Percentiles rank a stretch among this genome's conserved stretches.
phyloP scores from a whole-genome alignment of 53 echinoderm and acorn worm genomes.

The Astropecten irregularis region DNA sequence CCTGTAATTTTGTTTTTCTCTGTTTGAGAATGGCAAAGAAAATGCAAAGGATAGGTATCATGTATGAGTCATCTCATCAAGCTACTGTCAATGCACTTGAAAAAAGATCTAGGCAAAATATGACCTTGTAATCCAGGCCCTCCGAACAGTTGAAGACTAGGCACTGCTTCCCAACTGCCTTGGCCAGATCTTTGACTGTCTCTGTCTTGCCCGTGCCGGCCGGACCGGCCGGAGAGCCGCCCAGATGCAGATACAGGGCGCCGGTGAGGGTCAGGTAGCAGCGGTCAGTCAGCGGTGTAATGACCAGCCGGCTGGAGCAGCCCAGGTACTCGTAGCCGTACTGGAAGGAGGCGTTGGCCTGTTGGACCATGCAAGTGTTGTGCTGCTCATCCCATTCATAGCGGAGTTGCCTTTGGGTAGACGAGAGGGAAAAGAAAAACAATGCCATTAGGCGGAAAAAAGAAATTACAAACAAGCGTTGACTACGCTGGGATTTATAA shows the following conservation, averaged over 20 bases:
- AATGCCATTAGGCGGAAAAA: too few relatives aligned
- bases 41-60: too few relatives aligned
- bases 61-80: too few relatives aligned
- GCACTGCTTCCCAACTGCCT: constrained; percentile 93
- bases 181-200: constrained; percentile 98
- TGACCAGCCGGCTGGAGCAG: constrained; percentile 94
- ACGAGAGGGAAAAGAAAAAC: too few relatives aligned
- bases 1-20: too few relatives aligned
- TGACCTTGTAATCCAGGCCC: constrained; percentile 96
- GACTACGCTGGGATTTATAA: too few relatives aligned
- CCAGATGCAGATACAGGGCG: constrained; percentile 90
- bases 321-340: constrained; percentile 99
- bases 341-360: constrained; percentile 89
- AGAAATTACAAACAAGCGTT: too few relatives aligned
- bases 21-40: too few relatives aligned
- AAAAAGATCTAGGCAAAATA: too few relatives aligned
- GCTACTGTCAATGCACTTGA: too few relatives aligned
- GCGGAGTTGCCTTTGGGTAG: constrained; percentile 72
- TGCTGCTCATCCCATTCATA: constrained; percentile 99
- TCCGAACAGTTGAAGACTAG: constrained; percentile 99
- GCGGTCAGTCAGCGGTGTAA: constrained; percentile 96
- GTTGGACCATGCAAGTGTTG: constrained; percentile 95
- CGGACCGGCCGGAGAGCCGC: constrained; percentile 96
- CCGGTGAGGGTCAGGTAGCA: constrained; percentile 96
- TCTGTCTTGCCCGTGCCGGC: constrained; percentile 99